Evolutionary conservation across 2,888 invertebrate species (phyloP).

Genomic region (Ectemnius cavifrons): DNA sequence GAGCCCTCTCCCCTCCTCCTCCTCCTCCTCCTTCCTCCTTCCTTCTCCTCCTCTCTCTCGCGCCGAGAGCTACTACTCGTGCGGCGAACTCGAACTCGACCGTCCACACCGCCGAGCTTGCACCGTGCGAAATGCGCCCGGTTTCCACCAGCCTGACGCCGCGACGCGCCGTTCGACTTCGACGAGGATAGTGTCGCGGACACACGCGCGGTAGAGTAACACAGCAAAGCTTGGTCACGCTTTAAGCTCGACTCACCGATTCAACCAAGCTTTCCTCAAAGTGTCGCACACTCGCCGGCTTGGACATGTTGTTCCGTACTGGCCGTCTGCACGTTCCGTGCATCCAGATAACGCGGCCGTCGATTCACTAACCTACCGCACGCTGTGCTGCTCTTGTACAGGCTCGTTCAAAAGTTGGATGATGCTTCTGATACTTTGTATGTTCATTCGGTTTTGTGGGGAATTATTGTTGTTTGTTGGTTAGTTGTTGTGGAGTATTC

Average conservation of each 20-base stretch:
- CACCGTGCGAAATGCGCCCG: not conserved
- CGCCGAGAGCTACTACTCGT: not conserved
- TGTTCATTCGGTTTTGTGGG: too few relatives aligned
- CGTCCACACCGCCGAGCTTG: not conserved
- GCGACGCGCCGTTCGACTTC: not conserved
- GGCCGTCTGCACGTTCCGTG: slow-evolving; percentile 68
- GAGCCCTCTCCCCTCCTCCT: not conserved
- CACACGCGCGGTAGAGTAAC: too few relatives aligned
- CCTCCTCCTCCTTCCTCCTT: not conserved
- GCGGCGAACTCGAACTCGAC: not conserved
- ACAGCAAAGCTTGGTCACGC: slow-evolving; percentile 38
- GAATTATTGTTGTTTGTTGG: too few relatives aligned
- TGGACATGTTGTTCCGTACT: slow-evolving; percentile 72
- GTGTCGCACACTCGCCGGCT: slow-evolving; percentile 63
- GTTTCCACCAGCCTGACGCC: not conserved
- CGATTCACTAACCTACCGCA: slow-evolving; percentile 76
- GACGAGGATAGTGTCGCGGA: not conserved
- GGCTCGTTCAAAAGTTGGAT: slow-evolving; percentile 64
- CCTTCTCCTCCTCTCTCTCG: not conserved
- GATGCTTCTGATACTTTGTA: too few relatives aligned
- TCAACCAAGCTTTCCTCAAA: slow-evolving; percentile 56
- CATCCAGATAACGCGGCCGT: slow-evolving; percentile 71
- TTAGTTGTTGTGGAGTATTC: too few relatives aligned
- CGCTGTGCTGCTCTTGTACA: slow-evolving; percentile 58
- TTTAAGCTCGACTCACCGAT: slow-evolving; percentile 38